Conservation (phyloP, 2,888 invertebrate genomes). For the Pheosia tremula region DNA sequence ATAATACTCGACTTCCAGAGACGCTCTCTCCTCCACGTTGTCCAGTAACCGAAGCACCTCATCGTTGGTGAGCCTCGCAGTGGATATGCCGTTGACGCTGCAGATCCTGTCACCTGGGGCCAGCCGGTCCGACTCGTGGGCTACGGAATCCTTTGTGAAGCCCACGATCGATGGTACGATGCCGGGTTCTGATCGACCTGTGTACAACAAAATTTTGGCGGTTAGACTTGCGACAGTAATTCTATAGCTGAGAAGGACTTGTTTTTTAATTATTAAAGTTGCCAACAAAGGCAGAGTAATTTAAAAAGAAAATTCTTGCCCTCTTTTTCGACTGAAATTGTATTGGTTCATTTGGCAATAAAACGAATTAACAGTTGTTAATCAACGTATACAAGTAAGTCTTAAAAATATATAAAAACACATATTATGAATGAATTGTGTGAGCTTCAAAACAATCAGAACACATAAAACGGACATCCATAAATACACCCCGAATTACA, state of each 20-base stretch:
- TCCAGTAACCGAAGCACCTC: conserved; percentile 90
- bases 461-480: neutral
- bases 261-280: too few species aligned
- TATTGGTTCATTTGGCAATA: too few species aligned
- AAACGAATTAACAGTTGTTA: too few species aligned
- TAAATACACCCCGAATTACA: neutral
- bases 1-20: conserved; percentile 93
- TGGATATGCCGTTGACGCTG: conserved; percentile 92
- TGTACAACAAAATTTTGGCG: conserved; percentile 29
- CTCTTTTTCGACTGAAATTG: too few species aligned
- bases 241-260: too few species aligned
- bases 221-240: neutral
- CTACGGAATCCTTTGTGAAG: conserved; percentile 88
- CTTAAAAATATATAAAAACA: too few species aligned
- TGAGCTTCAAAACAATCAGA: too few species aligned
- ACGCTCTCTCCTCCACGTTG: conserved; percentile 89
- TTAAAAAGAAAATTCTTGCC: too few species aligned
- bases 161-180: conserved; percentile 87
- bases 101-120: conserved; percentile 92
- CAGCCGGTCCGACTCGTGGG: conserved; percentile 89
- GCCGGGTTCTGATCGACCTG: conserved; percentile 89
- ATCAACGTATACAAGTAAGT: too few species aligned
- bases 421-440: too few species aligned
- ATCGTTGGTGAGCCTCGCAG: conserved; percentile 89
- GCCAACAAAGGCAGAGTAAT: too few species aligned